Evolutionary conservation across 2,113 vertebrate species (phyloP), one percentile per base, ranked within the genome.

Genomic region (Seriola quinqueradiata): DNA sequence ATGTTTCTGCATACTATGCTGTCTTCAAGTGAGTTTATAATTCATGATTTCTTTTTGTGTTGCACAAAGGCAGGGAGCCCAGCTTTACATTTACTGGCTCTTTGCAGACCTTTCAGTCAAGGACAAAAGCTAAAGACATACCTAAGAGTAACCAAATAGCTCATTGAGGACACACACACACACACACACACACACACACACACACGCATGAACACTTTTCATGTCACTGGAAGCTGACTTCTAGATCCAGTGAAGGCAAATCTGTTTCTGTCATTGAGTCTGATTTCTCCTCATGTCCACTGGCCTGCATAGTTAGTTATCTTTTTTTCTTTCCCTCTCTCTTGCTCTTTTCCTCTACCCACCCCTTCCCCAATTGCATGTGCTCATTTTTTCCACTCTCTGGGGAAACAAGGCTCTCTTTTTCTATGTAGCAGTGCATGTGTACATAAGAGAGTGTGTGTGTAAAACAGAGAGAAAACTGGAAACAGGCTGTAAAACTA

Each of bases 361-460:
- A 75, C 87, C 86, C 88, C 81, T 91, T 90, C 83, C 82, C 79
- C 85, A 77, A 71, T 63, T 91, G 79, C 57, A 83, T 92, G 76
- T 82, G 64, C 86, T 94, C 84, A 93, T 84, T 92, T 92, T 94
- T 94, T 94, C 94, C 95, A 88, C 89, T 87, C 88, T 89, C 77
- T 79, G 63, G 90, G 85, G 89, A 90, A 87, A 90, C 81, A 82
- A 85, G 82, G 63, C 77, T 61, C 52, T 81, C 70, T 82, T 86
- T 89, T 89, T 91, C 54, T 85, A 40, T 83, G 72, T 84, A 78
- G 75, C 66, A 70, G 36, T 84, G 66, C 67, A 28, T 70, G 46
- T 85, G 80, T 82, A 50, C 74, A 58, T 66, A 58, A 68, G 28
- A 64, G 58, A 64, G 70, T 36, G 42, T 66, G 32, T 68, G n/a